A percentile compares a stretch with the other conserved stretches of the same genome.
Evolutionary conservation across 2,113 vertebrate genomes (phyloP).

Genomic region (Myiopsitta monachus): DNA sequence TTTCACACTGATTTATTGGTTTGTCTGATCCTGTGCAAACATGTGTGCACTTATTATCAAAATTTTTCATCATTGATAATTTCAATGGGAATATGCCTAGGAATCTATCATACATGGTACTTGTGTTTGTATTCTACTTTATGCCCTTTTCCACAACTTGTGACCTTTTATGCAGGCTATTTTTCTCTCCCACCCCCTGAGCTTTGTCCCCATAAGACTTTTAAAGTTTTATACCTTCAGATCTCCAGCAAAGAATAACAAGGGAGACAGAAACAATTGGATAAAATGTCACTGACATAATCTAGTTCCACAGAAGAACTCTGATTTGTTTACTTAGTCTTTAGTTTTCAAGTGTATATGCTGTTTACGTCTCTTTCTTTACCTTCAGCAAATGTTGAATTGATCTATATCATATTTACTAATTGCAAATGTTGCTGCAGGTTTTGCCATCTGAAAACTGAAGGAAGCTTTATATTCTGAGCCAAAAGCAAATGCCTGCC

Average conservation of each 20-base stretch:
- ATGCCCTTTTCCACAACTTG: slow-evolving; percentile 18
- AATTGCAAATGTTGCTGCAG: slow-evolving; percentile 1
- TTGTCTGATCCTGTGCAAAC: neutral
- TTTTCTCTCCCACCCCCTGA: slow-evolving; percentile 8
- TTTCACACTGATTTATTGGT: neutral
- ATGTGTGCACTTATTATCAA: neutral
- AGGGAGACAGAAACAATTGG: slow-evolving; percentile 39
- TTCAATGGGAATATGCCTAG: neutral
- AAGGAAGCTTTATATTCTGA: neutral
- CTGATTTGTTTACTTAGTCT: slow-evolving; percentile 10
- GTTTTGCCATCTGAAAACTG: slow-evolving; percentile 19
- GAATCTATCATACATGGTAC: neutral
- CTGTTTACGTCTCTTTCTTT: neutral
- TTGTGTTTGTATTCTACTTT: slow-evolving; percentile 18
- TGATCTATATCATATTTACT: neutral
- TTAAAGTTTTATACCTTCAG: slow-evolving; percentile 36
- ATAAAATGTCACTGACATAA: slow-evolving; percentile 33
- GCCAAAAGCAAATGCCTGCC: neutral
- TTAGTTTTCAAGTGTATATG: neutral
- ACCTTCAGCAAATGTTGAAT: neutral
- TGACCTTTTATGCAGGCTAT: slow-evolving; percentile 34
- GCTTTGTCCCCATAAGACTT: slow-evolving; percentile 37
- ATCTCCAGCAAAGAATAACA: slow-evolving; percentile 36
- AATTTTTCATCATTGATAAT: neutral
- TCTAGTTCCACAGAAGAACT: neutral